These are phyloP conservation scores for Bombus superbus DNA, from an alignment of 1,140 invertebrate genomes.

Conservation along the genomic window DNA sequence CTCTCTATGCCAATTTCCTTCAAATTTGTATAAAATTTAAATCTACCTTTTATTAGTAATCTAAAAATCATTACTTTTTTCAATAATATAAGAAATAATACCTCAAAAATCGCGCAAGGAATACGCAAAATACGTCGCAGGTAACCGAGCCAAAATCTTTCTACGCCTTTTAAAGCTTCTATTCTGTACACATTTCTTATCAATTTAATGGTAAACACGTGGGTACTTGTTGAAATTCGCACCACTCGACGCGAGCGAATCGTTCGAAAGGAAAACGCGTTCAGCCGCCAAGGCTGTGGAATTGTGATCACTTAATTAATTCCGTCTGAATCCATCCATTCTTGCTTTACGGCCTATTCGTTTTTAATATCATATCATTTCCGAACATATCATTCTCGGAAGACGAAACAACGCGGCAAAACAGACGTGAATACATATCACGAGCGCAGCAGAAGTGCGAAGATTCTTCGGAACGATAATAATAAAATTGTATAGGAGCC, in stretches of 20 bases:
- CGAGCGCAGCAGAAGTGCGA: neutral
- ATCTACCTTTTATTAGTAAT: neutral
- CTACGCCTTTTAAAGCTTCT: neutral
- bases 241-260: neutral
- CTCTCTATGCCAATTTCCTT: too few species aligned
- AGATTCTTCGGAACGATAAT: neutral
- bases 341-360: slow-evolving; percentile 9
- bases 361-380: slow-evolving; percentile 31
- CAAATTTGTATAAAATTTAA: neutral
- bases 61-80: too few species aligned
- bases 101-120: too few species aligned
- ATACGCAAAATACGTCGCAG: too few species aligned
- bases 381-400: neutral
- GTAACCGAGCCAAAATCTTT: too few species aligned
- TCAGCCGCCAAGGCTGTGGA: neutral
- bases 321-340: slow-evolving; percentile 28
- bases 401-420: neutral
- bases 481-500: neutral
- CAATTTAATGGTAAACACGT: neutral
- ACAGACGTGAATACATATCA: too few species aligned
- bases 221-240: neutral
- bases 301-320: slow-evolving; percentile 27
- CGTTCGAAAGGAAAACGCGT: neutral
- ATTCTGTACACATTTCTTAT: too few species aligned
- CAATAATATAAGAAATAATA: too few species aligned